Conservation (phyloP, 2,797 vertebrate species). For the Ispidina lecontei region DNA sequence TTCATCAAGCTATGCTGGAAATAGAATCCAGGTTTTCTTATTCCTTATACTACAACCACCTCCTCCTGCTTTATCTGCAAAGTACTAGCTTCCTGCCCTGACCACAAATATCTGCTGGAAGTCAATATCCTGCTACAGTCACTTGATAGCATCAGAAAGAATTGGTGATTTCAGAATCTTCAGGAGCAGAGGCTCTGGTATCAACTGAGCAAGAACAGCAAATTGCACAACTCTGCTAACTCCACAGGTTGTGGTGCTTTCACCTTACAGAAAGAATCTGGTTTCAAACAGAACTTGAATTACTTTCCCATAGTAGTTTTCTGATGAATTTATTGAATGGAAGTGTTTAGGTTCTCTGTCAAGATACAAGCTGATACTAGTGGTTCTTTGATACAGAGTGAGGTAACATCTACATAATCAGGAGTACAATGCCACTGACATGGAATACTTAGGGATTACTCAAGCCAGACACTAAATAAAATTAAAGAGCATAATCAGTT, state of each 20-base stretch:
- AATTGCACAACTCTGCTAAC: conserved; percentile 2
- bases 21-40: not conserved
- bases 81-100: not conserved
- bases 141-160: not conserved
- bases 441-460: not conserved
- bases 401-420: not conserved
- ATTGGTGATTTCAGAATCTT: not conserved
- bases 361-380: not conserved
- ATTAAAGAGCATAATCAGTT: not conserved
- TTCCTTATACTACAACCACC: not conserved
- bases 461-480: not conserved
- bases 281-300: not conserved
- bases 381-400: not conserved
- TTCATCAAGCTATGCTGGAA: not conserved
- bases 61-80: not conserved
- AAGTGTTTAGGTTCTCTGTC: not conserved
- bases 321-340: not conserved
- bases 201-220: not conserved
- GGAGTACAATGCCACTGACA: not conserved
- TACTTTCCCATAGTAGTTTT: not conserved
- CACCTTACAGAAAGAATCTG: not conserved
- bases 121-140: not conserved
- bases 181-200: not conserved
- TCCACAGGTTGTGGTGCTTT: not conserved
- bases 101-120: not conserved